These are phyloP conservation scores for Caenorhabditis sp. DNA, from an alignment of 2,888 invertebrate species.

Conservation along the genomic window DNA sequence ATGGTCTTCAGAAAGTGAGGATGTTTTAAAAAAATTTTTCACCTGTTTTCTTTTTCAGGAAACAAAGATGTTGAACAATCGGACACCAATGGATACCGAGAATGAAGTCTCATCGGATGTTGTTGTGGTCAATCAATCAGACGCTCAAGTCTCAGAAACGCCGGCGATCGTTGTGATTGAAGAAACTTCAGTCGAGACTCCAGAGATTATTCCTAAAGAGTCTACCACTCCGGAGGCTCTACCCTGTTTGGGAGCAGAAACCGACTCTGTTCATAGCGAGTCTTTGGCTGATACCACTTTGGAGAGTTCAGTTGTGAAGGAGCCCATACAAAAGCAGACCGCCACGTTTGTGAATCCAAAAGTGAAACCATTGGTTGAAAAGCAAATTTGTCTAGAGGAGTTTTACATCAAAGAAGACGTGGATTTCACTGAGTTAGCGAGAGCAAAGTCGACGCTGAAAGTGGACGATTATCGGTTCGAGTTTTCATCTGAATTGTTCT, in stretches of 20 bases:
- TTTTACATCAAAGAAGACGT: slow-evolving; percentile 35
- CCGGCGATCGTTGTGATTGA: background rate
- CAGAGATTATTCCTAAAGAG: background rate
- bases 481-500: slow-evolving; percentile 31
- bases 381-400: slow-evolving; percentile 35
- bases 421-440: background rate
- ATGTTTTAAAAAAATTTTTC: too few species aligned
- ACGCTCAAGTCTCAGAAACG: background rate
- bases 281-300: too few species aligned
- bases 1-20: background rate
- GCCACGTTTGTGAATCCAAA: slow-evolving; percentile 16
- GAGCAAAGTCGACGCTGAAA: background rate
- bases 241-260: background rate
- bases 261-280: too few species aligned
- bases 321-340: background rate
- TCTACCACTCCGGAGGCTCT: background rate
- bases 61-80: too few species aligned
- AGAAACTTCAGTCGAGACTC: background rate
- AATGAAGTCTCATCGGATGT: too few species aligned
- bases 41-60: background rate
- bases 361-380: background rate
- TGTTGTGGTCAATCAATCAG: too few species aligned
- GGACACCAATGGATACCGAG: too few species aligned
- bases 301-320: too few species aligned
- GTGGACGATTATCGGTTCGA: slow-evolving; percentile 8